These are phyloP conservation scores for Tetrao urogallus DNA, from an alignment of 2,113 vertebrate genomes.

Conservation along the genomic window DNA sequence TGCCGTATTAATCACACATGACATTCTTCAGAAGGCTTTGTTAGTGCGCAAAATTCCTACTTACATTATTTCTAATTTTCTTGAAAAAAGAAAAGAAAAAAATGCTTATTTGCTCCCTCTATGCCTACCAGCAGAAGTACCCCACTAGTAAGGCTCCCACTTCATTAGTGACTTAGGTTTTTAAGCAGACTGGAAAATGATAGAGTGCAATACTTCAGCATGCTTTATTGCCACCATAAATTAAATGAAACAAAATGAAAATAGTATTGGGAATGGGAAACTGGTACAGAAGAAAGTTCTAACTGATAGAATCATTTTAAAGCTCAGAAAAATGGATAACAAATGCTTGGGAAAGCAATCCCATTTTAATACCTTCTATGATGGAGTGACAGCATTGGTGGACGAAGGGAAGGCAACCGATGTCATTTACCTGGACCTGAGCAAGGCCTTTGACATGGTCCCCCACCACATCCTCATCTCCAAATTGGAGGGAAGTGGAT, in stretches of 20 bases:
- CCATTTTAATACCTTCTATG: conserved; percentile 5
- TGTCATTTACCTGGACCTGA: no score
- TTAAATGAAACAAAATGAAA: not conserved
- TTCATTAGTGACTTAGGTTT: not conserved
- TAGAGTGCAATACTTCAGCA: not conserved
- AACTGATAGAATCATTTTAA: not conserved
- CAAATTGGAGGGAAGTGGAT: no score
- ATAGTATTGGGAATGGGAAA: not conserved
- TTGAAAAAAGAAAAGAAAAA: not conserved
- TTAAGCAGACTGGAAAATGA: not conserved
- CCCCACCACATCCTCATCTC: no score
- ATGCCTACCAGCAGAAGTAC: not conserved
- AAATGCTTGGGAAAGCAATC: not conserved
- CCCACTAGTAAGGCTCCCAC: not conserved
- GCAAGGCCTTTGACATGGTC: no score
- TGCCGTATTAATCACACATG: not conserved
- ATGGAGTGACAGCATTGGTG: no score
- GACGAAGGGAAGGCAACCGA: no score
- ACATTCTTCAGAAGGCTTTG: not conserved
- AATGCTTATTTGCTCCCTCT: not conserved
- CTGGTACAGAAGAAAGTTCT: not conserved
- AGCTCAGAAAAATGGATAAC: not conserved
- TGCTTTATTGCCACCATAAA: not conserved
- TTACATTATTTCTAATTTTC: not conserved
- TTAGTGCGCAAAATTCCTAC: not conserved